These are phyloP conservation scores for Spatulosminthurus flaviceps DNA, from an alignment of 2,888 invertebrate species.

Conservation along the genomic window DNA sequence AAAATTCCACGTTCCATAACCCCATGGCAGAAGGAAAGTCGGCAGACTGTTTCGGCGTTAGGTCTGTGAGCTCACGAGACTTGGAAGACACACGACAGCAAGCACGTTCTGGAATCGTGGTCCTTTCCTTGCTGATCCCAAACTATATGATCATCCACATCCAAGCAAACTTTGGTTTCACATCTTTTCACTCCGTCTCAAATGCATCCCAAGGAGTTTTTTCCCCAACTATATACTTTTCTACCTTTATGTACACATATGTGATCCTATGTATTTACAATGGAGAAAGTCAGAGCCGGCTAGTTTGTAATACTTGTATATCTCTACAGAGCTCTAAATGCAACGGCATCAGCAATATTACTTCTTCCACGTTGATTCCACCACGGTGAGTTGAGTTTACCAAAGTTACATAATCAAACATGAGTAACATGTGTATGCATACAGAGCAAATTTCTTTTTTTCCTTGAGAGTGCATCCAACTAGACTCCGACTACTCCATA, in stretches of 20 bases:
- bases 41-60: conserved; percentile 8
- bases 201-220: background rate
- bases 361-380: conserved; percentile 15
- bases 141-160: conserved; percentile 13
- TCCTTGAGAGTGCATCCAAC: background rate
- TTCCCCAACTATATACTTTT: too few relatives aligned
- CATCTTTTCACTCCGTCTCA: background rate
- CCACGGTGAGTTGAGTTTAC: background rate
- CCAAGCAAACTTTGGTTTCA: conserved; percentile 19
- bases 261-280: background rate
- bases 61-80: conserved; percentile 11
- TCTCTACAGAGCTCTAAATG: background rate
- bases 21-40: conserved; percentile 10
- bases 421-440: conserved; percentile 6
- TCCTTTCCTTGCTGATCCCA: conserved; percentile 23
- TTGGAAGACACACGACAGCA: conserved; percentile 18
- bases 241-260: background rate
- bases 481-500: background rate
- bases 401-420: conserved; percentile 24
- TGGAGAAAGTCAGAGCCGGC: too few relatives aligned
- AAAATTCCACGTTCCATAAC: conserved; percentile 40
- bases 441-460: conserved; percentile 1
- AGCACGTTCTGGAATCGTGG: conserved; percentile 19
- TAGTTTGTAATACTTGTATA: background rate
- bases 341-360: conserved; percentile 18